Evolutionary conservation across 2,797 vertebrate genomes (phyloP).

Genomic region (Malurus leucopterus): DNA sequence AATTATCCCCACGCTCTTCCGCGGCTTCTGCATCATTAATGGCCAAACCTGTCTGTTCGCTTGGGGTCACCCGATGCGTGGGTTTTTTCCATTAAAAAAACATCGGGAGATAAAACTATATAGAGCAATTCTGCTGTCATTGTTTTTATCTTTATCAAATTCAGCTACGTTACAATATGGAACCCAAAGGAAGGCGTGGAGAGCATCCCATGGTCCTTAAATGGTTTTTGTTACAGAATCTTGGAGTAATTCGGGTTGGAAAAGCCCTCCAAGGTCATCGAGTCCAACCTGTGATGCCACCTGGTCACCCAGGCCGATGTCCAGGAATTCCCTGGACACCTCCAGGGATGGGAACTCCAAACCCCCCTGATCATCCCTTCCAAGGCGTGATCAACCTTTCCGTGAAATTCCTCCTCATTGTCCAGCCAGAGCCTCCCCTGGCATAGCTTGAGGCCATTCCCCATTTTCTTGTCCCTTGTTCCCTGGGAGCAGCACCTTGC

Average conservation of each 20-base stretch:
- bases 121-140: fast-evolving
- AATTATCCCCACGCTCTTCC: not conserved
- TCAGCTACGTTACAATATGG: not conserved
- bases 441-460: not conserved
- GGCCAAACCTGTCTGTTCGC: not conserved
- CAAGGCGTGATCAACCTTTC: not conserved
- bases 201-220: not conserved
- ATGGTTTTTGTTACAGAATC: not conserved
- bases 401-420: not conserved
- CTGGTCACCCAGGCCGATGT: not conserved
- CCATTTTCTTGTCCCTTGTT: not conserved
- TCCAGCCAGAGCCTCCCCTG: not conserved
- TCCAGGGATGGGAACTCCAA: not conserved
- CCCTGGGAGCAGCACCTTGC: not conserved
- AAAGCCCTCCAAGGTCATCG: not conserved
- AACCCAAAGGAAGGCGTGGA: not conserved
- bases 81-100: not conserved
- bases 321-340: not conserved
- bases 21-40: not conserved
- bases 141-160: not conserved
- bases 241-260: not conserved
- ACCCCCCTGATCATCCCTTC: not conserved
- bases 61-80: not conserved
- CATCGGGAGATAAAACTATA: not conserved
- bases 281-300: fast-evolving